A percentile compares a stretch with the other conserved stretches of the same genome.
phyloP scores from a whole-genome alignment of 2,888 invertebrate genomes.

The Drosophila infuscata region DNA sequence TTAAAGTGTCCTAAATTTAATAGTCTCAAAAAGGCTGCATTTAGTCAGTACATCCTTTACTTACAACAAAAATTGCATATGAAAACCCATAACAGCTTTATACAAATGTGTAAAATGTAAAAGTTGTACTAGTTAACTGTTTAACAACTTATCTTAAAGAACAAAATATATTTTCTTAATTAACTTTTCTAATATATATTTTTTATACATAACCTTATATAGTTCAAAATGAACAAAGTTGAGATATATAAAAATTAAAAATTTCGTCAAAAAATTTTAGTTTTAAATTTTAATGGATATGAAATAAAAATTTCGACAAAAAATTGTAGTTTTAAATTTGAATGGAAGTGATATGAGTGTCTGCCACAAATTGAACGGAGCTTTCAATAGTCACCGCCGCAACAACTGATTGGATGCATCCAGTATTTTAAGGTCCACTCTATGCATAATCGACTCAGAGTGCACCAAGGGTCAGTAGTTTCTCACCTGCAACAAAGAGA shows the following conservation, averaged over 20 bases:
- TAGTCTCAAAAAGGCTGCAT: background rate
- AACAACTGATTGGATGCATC: conserved; percentile 12
- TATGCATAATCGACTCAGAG: conserved; percentile 10
- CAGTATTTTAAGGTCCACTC: conserved; percentile 11
- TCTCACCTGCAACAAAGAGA: conserved; percentile 25
- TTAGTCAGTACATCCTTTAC: background rate
- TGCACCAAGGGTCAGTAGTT: conserved; percentile 35
- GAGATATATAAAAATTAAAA: background rate
- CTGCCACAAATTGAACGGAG: conserved; percentile 29
- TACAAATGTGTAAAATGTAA: background rate
- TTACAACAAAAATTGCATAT: background rate
- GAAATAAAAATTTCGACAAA: background rate
- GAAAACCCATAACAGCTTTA: background rate
- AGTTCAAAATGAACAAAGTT: background rate
- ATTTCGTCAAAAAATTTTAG: conserved; percentile 13
- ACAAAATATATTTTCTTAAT: too few species aligned
- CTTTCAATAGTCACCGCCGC: conserved; percentile 19
- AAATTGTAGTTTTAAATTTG: conserved; percentile 60
- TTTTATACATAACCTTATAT: background rate
- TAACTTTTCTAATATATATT: too few species aligned
- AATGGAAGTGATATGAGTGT: conserved; percentile 48
- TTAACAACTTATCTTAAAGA: too few species aligned
- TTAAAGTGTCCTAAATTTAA: conserved; percentile 2
- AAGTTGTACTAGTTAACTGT: background rate
- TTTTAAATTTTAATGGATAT: conserved; percentile 59